A percentile compares a stretch with the other conserved stretches of the same genome.
Evolutionary conservation across 2,888 invertebrate genomes (phyloP).

Genomic region (Macrophya alboannulata): DNA sequence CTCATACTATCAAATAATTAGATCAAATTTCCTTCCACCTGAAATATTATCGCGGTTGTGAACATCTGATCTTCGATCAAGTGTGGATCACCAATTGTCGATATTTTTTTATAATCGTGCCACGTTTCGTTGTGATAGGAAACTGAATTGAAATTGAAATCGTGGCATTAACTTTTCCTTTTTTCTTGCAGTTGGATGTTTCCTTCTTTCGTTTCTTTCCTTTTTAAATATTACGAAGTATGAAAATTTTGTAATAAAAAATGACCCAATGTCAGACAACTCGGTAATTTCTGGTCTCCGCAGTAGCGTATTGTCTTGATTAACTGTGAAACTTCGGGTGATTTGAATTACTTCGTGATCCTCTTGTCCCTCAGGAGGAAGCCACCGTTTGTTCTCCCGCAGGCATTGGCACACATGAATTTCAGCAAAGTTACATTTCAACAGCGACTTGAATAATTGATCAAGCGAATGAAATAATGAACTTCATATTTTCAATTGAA

Average conservation of each 20-base stretch:
- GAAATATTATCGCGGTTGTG: neutral
- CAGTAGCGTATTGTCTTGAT: neutral
- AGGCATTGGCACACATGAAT: neutral
- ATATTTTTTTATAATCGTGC: neutral
- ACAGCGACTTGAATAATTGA: neutral
- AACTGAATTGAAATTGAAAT: neutral
- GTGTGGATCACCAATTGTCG: neutral
- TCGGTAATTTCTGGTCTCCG: neutral
- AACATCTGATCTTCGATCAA: neutral
- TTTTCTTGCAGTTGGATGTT: neutral
- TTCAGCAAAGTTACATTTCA: neutral
- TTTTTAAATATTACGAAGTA: neutral
- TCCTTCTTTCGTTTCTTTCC: neutral
- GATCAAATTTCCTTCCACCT: neutral
- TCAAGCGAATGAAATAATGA: conserved; percentile 16
- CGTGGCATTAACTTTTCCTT: neutral
- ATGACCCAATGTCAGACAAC: neutral
- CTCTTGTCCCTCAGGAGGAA: neutral
- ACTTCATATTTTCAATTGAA: neutral
- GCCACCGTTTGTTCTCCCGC: neutral
- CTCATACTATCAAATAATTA: neutral
- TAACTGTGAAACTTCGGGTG: neutral
- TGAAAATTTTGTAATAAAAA: neutral
- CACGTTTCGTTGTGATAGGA: neutral
- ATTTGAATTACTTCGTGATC: neutral